phyloP scores from a whole-genome alignment of 2,888 invertebrate genomes.

The Blera fallax region DNA sequence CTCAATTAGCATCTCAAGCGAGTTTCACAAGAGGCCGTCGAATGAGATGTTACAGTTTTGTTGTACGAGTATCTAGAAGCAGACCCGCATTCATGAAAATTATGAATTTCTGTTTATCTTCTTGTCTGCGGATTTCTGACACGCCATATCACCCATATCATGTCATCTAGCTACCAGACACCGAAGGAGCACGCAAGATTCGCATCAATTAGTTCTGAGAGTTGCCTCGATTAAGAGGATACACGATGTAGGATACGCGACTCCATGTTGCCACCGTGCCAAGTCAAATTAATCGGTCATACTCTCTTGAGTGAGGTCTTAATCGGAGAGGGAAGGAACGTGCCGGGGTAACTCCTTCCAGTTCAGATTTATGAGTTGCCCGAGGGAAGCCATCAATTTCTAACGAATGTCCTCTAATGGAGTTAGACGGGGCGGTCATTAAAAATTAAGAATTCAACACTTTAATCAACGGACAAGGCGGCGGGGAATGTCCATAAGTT shows the following conservation, averaged over 20 bases:
- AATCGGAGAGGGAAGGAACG: constrained; percentile 32
- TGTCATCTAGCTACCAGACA: constrained; percentile 42
- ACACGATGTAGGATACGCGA: neutral
- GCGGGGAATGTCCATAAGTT: neutral
- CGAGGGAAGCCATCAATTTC: constrained; percentile 57
- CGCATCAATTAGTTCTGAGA: constrained; percentile 54
- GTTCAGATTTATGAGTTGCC: constrained; percentile 55
- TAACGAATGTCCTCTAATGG: constrained; percentile 46
- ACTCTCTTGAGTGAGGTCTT: constrained; percentile 33
- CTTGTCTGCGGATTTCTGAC: constrained; percentile 54
- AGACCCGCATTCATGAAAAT: constrained; percentile 60
- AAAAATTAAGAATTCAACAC: constrained; percentile 67
- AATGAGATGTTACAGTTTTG: constrained; percentile 35
- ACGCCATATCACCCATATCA: constrained; percentile 60
- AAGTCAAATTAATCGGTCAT: constrained; percentile 49
- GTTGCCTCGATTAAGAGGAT: constrained; percentile 39
- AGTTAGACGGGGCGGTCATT: constrained; percentile 45
- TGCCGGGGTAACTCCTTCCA: neutral
- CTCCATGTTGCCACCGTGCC: constrained; percentile 29
- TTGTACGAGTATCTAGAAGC: neutral
- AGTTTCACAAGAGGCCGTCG: neutral
- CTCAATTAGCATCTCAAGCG: constrained; percentile 60
- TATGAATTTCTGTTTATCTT: constrained; percentile 53
- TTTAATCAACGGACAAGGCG: constrained; percentile 38
- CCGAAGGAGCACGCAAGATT: constrained; percentile 51